Base-by-base conservation (phyloP, 2,888 invertebrate genomes). In the Dynastes hyllus region DNA sequence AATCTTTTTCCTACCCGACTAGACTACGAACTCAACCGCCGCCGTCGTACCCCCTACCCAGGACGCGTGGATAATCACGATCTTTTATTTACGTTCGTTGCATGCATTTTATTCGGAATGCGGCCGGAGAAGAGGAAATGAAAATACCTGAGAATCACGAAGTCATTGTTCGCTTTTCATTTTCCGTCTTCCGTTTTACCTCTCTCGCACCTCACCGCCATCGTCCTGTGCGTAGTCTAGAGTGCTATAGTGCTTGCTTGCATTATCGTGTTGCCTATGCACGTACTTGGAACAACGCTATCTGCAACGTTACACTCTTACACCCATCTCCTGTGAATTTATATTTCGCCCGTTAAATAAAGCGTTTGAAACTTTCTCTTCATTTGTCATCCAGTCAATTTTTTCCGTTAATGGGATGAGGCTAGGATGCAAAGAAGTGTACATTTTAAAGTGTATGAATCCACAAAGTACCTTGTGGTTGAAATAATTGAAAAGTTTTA, bases 1-100 rank as follows among this genome's bases (percentile, higher is more conserved):
- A 73, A 73, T 73, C 71, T 73, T 58, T 58, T 73, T 32, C 71
- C 58, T 73, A 71, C 32, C 29, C 73, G 58, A 13, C 45, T 45
- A 73, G 22, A 40, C 73, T 73, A 73, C 40, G 22, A 40, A 61
- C 61, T 13, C 27, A 73, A 73, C 53, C 32, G 27, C 22, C 67
- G 58, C 32, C 32, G 5, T 55, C 32, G 5, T 55, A 13, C 45
- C 70, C 22, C 53, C 51, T 70, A 81, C 69, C 32, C 77, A 65
- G 61, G 78, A 79, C 78, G 78, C 80, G 58, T 73, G 76, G 81
- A 81, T 81, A 81, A 81, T 81, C 80, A 79, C 81, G 65, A 81
- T 80, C 80, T 80, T 81, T 81, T 81, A 81, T 81, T 81, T 81
- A 80, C 79, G 81, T 76, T 63, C 37, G 79, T 79, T 75, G 53